A percentile compares a stretch with the other conserved stretches of the same genome.
Evolutionary conservation across 2,888 invertebrate genomes (phyloP).

Genomic region (Schizotus pectinicornis): DNA sequence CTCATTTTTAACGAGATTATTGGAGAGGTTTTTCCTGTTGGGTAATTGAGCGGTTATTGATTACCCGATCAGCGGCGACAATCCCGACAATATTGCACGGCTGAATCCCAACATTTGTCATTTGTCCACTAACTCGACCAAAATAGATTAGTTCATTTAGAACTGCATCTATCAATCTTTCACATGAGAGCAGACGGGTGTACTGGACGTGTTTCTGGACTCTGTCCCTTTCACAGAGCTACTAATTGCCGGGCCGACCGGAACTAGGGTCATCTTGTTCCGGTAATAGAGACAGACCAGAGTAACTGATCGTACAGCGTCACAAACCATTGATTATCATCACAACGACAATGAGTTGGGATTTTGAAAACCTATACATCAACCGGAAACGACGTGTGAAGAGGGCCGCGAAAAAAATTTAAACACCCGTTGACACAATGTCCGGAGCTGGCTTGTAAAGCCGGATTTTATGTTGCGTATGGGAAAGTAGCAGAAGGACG

Average conservation of each 20-base stretch:
- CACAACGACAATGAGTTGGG: too few species aligned
- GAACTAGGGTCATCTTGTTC: not conserved
- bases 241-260: constrained; percentile 1
- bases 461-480: too few species aligned
- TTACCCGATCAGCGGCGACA: not conserved
- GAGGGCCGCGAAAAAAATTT: not conserved
- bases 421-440: not conserved
- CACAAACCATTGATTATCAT: too few species aligned
- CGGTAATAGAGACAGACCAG: not conserved
- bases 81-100: not conserved
- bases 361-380: not conserved
- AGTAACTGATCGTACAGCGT: not conserved
- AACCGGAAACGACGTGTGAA: not conserved
- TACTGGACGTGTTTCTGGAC: not conserved
- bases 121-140: constrained; percentile 5
- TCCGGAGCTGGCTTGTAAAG: not conserved
- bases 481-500: too few species aligned
- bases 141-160: constrained; percentile 10
- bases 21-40: not conserved
- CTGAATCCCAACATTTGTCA: not conserved
- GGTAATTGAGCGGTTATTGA: not conserved
- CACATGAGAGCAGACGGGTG: constrained; percentile 5
- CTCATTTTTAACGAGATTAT: not conserved
- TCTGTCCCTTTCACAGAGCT: not conserved
- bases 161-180: constrained; percentile 2